Evolutionary conservation across 2,888 invertebrate species (phyloP), one percentile per base, ranked within the genome.

Genomic region (Cyclophora punctaria): DNA sequence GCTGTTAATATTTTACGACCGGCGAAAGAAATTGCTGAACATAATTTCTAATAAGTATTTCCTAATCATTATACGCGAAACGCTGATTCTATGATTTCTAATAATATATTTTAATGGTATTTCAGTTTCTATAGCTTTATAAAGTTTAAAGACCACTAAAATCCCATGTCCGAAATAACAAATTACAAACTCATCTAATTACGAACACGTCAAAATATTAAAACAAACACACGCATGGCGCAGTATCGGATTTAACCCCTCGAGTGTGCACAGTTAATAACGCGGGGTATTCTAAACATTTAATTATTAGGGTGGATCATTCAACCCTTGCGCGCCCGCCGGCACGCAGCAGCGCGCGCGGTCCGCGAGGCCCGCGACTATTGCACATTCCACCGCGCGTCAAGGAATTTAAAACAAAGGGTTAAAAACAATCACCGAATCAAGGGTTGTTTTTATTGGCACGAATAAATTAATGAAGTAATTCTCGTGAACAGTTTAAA

Each of bases 281-380:
- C 59, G 58, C 60, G 53, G 62, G 60, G 67, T 61, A 77, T 79
- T 73, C 73, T 73, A 75, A 77, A 77, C 76, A 78, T 79, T 78
- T 77, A 77, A 79, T 79, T 79, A 77, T 71, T 71, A 66, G 54
- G 56, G 56, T 55, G 56, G 53, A 53, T 46, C 37, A 37, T 20
- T 20, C 20, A 7, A 50, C 52, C 52, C 52, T 47, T 3, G 7
- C 54, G 57, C 55, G 53, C 63, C 60, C 55, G 59, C 58, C 55
- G 53, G 53, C 54, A 55, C 56, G 54, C 48, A 47, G 20, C 20
- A 20, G 42, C 45, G 20, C 20, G 20, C 20, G 20, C 20, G 20
- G 20, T 20, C 20, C 20, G 20, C 20, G 20, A 20, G 54, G 53
- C 47, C 58, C 58, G 48, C 48, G 49, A 48, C 51, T 52, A 55